Percentiles rank a stretch among this genome's conserved stretches.
phyloP scores from a whole-genome alignment of 2,888 invertebrate species.

The Erebia palarica region DNA sequence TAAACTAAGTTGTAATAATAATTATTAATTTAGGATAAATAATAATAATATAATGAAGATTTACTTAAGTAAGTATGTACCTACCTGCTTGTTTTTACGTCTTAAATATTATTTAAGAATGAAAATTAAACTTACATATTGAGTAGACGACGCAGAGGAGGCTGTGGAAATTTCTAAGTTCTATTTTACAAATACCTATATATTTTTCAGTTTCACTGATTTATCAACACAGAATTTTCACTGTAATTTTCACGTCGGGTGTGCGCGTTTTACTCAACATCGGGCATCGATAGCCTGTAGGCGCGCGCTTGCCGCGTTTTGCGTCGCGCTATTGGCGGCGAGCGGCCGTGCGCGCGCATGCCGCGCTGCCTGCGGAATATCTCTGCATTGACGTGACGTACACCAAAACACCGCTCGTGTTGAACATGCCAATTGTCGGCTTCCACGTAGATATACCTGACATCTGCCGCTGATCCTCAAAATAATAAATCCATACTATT shows the following conservation, averaged over 20 bases:
- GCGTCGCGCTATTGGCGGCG: conserved; percentile 62
- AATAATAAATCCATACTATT: too few relatives aligned
- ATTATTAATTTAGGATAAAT: too few relatives aligned
- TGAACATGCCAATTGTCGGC: not conserved
- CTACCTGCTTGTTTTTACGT: not conserved
- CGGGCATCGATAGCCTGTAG: conserved; percentile 48
- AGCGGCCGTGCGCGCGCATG: conserved; percentile 48
- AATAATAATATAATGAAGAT: not conserved
- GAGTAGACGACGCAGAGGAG: not conserved
- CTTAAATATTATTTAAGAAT: not conserved
- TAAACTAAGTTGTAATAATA: too few relatives aligned
- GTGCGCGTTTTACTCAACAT: conserved; percentile 53
- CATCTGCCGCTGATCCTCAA: not conserved
- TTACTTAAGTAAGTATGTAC: not conserved
- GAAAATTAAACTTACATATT: conserved; percentile 3
- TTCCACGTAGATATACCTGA: not conserved
- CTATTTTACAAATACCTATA: not conserved
- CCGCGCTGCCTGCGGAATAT: conserved; percentile 59
- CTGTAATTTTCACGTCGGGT: conserved; percentile 48
- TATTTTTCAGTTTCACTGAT: conserved; percentile 36
- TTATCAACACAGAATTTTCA: conserved; percentile 41
- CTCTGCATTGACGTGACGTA: conserved; percentile 49
- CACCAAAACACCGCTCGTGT: conserved; percentile 4
- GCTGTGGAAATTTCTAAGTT: not conserved
- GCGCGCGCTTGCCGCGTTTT: conserved; percentile 61